Base-by-base conservation (phyloP, 2,888 invertebrate genomes). In the Eupithecia subfuscata region DNA sequence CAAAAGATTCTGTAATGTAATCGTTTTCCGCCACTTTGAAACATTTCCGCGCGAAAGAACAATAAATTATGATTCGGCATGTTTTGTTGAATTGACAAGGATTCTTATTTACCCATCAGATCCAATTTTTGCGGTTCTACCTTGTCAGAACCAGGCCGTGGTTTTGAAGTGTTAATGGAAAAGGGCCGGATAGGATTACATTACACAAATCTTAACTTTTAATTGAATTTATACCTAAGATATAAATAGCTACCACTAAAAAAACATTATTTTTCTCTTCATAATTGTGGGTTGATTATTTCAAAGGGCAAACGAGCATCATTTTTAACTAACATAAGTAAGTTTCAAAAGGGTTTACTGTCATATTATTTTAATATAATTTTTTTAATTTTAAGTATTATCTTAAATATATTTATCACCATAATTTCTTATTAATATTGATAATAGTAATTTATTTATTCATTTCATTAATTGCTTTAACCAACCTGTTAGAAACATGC, bases 41-140 rank as follows among this genome's bases (percentile, higher is more conserved):
- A 25, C 12, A 65, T 69, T 60, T 48, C 37, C 30, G 5, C 65
- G n/a, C 63, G 30, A 70, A 30, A 48, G 16, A 64, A 45, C 64
- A 74, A 70, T 70, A 69, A 67, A 65, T 70, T 34, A 60, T 40
- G 52, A 69, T 56, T 75, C 30, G 43, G 43, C 73, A 64, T 77
- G 68, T 73, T 75, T 69, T 68, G 73, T 73, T 73, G 68, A 68
- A 60, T 65, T 65, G 71, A 56, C 75, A 71, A 63, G 60, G 71
- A 69, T 71, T 74, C 64, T 64, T 75, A 75, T 70, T 75, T 69
- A 64, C 63, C 68, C 25, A 71, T 72, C 72, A 56, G 22, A 76
- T 74, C 69, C 76, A 76, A 73, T 78, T 70, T 76, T 45, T 68
- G 52, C 71, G 45, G n/a, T 70, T 72, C 71, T n/a, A 71, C 68